Evolutionary conservation across 2,888 invertebrate species (phyloP).

Genomic region (Hydriomena furcata): DNA sequence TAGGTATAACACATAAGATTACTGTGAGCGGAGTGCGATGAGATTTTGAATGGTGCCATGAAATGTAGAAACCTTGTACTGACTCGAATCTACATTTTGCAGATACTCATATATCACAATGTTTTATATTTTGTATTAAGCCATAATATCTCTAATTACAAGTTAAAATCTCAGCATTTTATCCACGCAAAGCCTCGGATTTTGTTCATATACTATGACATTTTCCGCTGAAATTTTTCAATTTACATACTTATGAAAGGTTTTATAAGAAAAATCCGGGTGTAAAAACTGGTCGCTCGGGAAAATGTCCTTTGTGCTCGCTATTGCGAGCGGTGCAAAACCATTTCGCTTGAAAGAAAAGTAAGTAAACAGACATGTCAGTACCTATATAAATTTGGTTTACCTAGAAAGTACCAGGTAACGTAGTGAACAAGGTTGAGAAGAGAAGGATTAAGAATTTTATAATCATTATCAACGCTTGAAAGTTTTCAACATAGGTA

Average conservation of each 20-base stretch:
- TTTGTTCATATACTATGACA: slow-evolving; percentile 50
- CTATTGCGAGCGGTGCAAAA: slow-evolving; percentile 33
- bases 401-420: no score
- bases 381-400: slow-evolving; percentile 1
- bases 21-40: slow-evolving; percentile 41
- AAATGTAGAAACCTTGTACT: slow-evolving; percentile 56
- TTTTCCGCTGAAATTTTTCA: slow-evolving; percentile 56
- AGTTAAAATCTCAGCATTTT: slow-evolving; percentile 45
- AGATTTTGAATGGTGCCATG: slow-evolving; percentile 61
- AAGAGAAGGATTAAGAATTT: no score
- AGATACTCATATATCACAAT: slow-evolving; percentile 53
- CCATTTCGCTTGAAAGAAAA: slow-evolving; percentile 43
- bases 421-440: no score
- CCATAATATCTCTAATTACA: slow-evolving; percentile 54
- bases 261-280: slow-evolving; percentile 57
- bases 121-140: slow-evolving; percentile 50
- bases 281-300: slow-evolving; percentile 51
- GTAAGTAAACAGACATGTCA: slow-evolving; percentile 33
- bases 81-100: slow-evolving; percentile 53
- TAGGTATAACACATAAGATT: slow-evolving; percentile 19
- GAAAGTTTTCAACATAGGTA: no score
- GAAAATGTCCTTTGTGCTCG: slow-evolving; percentile 49
- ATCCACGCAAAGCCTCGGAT: slow-evolving; percentile 43
- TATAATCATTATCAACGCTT: no score
- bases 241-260: slow-evolving; percentile 67